Evolutionary conservation across 2,797 vertebrate genomes (phyloP).

Genomic region (Centroberyx gerrardi): DNA sequence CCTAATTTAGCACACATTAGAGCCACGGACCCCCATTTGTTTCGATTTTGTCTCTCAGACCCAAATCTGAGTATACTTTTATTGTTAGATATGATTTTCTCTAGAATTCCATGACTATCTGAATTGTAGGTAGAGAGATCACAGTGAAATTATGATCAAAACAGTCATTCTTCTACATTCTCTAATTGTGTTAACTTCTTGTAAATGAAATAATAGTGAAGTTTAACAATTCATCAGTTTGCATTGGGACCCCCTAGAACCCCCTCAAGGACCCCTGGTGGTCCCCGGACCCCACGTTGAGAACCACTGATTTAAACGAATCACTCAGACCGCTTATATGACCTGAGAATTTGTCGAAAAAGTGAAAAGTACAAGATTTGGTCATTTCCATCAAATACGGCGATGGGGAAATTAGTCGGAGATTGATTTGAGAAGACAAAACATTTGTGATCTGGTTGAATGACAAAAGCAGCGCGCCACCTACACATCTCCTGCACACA

Average conservation of each 20-base stretch:
- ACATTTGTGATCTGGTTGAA: conserved; percentile 61
- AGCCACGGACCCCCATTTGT: no score
- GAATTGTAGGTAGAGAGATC: no score
- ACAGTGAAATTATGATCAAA: no score
- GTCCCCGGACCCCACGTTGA: neutral
- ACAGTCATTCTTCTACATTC: no score
- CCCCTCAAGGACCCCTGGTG: conserved; percentile 59
- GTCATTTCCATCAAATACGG: conserved; percentile 63
- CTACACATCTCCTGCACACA: neutral
- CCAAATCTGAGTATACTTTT: no score
- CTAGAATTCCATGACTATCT: no score
- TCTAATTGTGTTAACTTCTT: no score
- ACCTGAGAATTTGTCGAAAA: conserved; percentile 52
- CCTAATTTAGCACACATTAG: no score
- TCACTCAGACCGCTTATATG: conserved; percentile 40
- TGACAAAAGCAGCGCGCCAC: conserved; percentile 4
- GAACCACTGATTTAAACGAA: neutral
- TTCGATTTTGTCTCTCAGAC: no score
- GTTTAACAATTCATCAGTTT: no score
- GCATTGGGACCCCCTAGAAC: neutral
- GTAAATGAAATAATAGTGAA: no score
- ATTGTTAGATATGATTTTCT: no score
- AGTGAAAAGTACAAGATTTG: conserved; percentile 63
- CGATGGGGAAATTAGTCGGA: conserved; percentile 12
- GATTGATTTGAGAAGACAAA: neutral